Percentiles rank a stretch among this genome's conserved stretches.
Conservation (phyloP, 2,888 invertebrate genomes). For the Hololepta plana region DNA sequence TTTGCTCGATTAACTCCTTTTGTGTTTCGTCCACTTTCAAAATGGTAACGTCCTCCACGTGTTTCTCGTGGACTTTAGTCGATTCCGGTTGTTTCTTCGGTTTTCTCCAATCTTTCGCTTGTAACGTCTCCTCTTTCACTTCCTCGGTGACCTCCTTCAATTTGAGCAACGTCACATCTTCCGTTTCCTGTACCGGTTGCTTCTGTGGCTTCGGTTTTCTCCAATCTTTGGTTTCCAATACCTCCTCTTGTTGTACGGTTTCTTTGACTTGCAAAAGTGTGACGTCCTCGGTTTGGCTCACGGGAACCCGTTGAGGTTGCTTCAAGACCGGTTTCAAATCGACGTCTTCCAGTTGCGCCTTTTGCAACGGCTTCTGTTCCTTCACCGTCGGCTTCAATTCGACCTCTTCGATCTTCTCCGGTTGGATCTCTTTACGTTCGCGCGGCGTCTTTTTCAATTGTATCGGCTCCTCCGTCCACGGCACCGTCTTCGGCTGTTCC, state of each 20-base stretch:
- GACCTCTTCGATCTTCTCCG: constrained; percentile 15
- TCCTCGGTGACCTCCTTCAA: too few relatives aligned
- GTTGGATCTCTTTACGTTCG: constrained; percentile 15
- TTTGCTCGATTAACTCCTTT: constrained; percentile 11
- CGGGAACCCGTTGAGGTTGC: too few relatives aligned
- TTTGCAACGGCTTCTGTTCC: constrained; percentile 31
- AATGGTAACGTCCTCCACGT: constrained; percentile 19
- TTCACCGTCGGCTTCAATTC: constrained; percentile 27
- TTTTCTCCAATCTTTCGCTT: constrained; percentile 10
- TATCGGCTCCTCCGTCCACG: constrained; percentile 46
- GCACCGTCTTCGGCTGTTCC: constrained; percentile 22
- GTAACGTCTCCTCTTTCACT: constrained; percentile 10
- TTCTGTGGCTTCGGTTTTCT: constrained; percentile 15
- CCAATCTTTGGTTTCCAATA: constrained; percentile 9
- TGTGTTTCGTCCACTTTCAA: constrained; percentile 21
- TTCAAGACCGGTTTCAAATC: constrained; percentile 32
- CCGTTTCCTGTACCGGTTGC: constrained; percentile 9
- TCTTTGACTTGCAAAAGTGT: constrained; percentile 8
- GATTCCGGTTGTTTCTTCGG: constrained; percentile 26
- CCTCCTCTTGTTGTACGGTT: constrained; percentile 12
- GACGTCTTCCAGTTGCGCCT: constrained; percentile 30
- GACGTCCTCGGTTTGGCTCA: constrained; percentile 10
- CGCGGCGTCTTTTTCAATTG: constrained; percentile 29
- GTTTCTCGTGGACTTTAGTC: constrained; percentile 27
- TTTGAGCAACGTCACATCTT: too few relatives aligned